These are phyloP conservation scores for Notarius lentiginosus DNA, from an alignment of 2,113 vertebrate species.

Conservation along the genomic window DNA sequence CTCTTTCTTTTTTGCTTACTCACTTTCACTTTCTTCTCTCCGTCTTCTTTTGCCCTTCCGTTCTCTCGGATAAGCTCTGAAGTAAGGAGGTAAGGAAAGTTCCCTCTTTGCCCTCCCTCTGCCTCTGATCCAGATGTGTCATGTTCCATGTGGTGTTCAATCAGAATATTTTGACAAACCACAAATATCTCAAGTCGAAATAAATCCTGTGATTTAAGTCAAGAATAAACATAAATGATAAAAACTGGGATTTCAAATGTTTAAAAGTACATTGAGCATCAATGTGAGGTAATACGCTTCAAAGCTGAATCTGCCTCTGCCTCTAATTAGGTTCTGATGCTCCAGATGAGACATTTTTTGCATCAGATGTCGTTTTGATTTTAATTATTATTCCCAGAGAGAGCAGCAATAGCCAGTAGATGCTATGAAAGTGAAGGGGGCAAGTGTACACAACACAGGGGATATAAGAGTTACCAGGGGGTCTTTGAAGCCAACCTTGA, in stretches of 20 bases:
- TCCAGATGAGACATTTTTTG: slow-evolving; percentile 39
- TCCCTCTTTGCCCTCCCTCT: background rate
- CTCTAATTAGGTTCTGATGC: slow-evolving; percentile 39
- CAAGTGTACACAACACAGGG: slow-evolving; percentile 36
- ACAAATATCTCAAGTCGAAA: slow-evolving; percentile 14
- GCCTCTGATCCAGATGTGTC: slow-evolving; percentile 43
- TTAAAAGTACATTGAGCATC: slow-evolving; percentile 32
- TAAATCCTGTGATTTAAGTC: slow-evolving; percentile 11
- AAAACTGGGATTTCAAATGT: slow-evolving; percentile 20
- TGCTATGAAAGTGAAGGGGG: slow-evolving; percentile 27
- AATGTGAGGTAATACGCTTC: slow-evolving; percentile 34
- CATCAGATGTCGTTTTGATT: slow-evolving; percentile 32
- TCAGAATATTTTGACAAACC: slow-evolving; percentile 44
- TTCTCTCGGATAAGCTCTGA: slow-evolving; percentile 25
- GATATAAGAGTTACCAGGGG: slow-evolving; percentile 36
- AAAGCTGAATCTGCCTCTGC: slow-evolving; percentile 42
- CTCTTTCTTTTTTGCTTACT: slow-evolving; percentile 52
- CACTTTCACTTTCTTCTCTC: slow-evolving; percentile 28
- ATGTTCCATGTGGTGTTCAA: slow-evolving; percentile 26
- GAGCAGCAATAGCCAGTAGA: slow-evolving; percentile 28
- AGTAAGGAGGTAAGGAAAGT: background rate
- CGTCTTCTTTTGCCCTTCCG: slow-evolving; percentile 46
- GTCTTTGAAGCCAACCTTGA: slow-evolving; percentile 50
- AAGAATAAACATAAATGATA: slow-evolving; percentile 19
- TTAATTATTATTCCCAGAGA: slow-evolving; percentile 46